These are phyloP conservation scores for Pantherophis alleghaniensis DNA, from an alignment of 2,797 vertebrate species.

Conservation along the genomic window DNA sequence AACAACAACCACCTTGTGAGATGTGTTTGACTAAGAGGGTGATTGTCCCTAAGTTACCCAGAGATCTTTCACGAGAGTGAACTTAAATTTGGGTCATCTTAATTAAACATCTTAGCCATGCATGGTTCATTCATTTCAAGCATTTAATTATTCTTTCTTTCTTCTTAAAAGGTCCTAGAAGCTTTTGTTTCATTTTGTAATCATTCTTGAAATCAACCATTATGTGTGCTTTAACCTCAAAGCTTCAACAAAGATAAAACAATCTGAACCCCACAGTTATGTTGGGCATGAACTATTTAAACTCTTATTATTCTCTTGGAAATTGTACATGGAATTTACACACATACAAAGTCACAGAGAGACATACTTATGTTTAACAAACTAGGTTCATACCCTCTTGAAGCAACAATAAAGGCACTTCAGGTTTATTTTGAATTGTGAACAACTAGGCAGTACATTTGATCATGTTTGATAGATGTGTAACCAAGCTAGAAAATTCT, in stretches of 20 bases:
- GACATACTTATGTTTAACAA: neutral
- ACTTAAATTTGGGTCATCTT: neutral
- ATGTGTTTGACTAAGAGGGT: neutral
- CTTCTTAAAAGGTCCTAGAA: conserved; percentile 18
- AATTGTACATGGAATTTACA: neutral
- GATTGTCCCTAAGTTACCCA: neutral
- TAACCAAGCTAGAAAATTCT: neutral
- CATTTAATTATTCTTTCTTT: neutral
- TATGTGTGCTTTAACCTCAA: conserved; percentile 48
- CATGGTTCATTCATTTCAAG: neutral
- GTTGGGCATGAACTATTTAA: neutral
- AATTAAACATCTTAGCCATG: neutral
- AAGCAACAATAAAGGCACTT: neutral
- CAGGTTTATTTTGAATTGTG: neutral
- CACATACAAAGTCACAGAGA: neutral
- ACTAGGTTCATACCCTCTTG: neutral
- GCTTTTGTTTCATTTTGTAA: conserved; percentile 53
- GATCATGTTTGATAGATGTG: neutral
- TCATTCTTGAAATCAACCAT: conserved; percentile 56
- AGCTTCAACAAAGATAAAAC: conserved; percentile 52
- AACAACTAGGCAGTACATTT: neutral
- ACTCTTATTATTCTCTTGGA: neutral
- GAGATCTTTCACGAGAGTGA: neutral
- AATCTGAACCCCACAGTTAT: conserved; percentile 23
- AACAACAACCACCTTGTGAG: neutral